Conservation (phyloP, 2,888 invertebrate genomes). For the Cataglyphis livida region DNA sequence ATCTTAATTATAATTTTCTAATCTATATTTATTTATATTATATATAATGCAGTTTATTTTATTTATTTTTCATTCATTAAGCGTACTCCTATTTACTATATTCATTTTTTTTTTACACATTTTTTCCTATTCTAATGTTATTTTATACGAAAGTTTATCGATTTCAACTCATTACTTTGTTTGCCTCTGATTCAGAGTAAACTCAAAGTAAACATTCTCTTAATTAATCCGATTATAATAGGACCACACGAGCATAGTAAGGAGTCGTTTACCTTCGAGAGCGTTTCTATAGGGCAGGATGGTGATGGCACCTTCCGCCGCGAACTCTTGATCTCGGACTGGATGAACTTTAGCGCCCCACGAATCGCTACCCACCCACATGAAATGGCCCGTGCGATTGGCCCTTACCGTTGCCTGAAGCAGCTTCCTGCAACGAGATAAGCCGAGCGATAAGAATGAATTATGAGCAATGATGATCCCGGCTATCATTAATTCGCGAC, state of each 20-base stretch:
- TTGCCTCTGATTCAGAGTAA: background rate
- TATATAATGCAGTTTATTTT: background rate
- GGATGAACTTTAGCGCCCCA: slow-evolving; percentile 90
- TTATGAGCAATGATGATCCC: slow-evolving; percentile 37
- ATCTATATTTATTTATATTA: background rate
- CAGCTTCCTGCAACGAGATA: slow-evolving; percentile 86
- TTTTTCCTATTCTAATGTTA: background rate
- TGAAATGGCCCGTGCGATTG: slow-evolving; percentile 88
- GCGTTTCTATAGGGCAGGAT: slow-evolving; percentile 88
- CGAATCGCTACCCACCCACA: slow-evolving; percentile 91
- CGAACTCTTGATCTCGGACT: slow-evolving; percentile 88
- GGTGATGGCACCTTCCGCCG: slow-evolving; percentile 89
- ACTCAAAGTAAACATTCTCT: background rate
- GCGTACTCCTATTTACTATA: background rate
- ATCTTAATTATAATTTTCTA: background rate
- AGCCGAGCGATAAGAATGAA: slow-evolving; percentile 35
- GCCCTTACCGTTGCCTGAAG: slow-evolving; percentile 88
- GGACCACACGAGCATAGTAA: background rate
- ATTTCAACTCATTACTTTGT: slow-evolving; percentile 9
- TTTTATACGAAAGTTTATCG: background rate
- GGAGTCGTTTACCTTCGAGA: slow-evolving; percentile 85
- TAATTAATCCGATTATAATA: slow-evolving; percentile 19
- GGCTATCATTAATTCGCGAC: slow-evolving; percentile 19
- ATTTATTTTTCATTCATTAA: background rate
- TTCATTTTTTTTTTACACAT: background rate